Base-by-base conservation (phyloP, 1,140 invertebrate species). In the Nephila pilipes region DNA sequence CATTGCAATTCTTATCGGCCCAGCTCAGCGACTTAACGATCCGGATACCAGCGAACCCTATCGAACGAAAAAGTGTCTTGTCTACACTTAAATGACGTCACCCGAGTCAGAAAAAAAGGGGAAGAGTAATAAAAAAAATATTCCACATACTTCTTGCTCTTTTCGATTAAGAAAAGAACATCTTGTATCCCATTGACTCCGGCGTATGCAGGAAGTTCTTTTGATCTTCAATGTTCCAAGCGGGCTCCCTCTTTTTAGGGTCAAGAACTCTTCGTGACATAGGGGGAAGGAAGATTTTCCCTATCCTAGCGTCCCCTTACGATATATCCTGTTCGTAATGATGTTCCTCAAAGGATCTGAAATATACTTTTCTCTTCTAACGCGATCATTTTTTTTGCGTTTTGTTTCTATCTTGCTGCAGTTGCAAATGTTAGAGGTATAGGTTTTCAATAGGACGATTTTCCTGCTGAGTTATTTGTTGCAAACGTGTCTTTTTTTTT, bases 131-230 rank as follows among this genome's bases (percentile, higher is more conserved):
- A 81, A 25, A 55, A 46, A 25, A 81, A 81, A 54, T n/a, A 81
- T 81, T 55, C 80, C 80, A 81, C 46, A 25, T 36, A 12, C 14
- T 29, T 75, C 16, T 75, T 75, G 22, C 46, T 81, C 80, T 55
- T 81, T 54, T 81, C 80, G 80, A 81, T 81, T 81, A 81, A 81
- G 80, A 81, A 81, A 81, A 81, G 80, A 46, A 81, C 80, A 81
- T 81, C 80, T 81, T 81, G 80, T 81, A 46, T 81, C 36, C 36
- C 36, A 46, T 55, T 55, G 36, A 55, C 80, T 54, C 46, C 46
- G 20, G 22, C 80, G 36, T 81, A 46, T 81, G 36, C 80, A 81
- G 80, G 80, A 81, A 81, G 80, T 81, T 81, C 80, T 81, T 81
- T 81, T 81, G 80, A 81, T 81, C 80, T 54, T 12, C 38, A 55